Conservation (phyloP, 2,888 invertebrate species). For the Punctoribates punctum region DNA sequence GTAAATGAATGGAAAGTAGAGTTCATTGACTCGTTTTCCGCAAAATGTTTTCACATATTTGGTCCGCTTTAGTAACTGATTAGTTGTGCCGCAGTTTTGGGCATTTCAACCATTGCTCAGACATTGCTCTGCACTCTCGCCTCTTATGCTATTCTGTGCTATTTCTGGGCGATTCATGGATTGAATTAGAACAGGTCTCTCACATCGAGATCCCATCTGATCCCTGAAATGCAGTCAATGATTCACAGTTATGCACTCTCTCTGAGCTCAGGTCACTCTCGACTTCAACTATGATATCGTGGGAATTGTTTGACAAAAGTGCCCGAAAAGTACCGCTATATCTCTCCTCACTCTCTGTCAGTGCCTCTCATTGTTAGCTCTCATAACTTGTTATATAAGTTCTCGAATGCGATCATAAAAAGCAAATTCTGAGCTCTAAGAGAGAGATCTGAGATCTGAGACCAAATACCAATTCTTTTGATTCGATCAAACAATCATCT, state of each 20-base stretch:
- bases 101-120: background rate
- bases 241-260: conserved; percentile 24
- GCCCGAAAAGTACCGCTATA: conserved; percentile 11
- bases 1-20: background rate
- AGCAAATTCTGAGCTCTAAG: conserved; percentile 4
- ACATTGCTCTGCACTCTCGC: background rate
- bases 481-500: conserved; percentile 12
- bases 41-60: conserved; percentile 29
- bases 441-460: background rate
- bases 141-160: background rate
- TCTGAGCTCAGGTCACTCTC: background rate
- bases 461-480: conserved; percentile 20
- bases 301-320: conserved; percentile 3
- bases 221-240: conserved; percentile 3
- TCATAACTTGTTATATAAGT: conserved; percentile 30
- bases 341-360: background rate
- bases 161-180: conserved; percentile 16
- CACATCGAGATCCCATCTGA: conserved; percentile 17
- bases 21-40: conserved; percentile 25
- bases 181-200: conserved; percentile 36
- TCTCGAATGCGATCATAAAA: conserved; percentile 15
- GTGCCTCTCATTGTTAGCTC: conserved; percentile 27
- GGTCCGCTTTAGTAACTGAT: conserved; percentile 16
- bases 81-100: conserved; percentile 15
- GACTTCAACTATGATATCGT: conserved; percentile 17